Conservation (phyloP, 2,888 invertebrate species). For the Dorcus hopei region DNA sequence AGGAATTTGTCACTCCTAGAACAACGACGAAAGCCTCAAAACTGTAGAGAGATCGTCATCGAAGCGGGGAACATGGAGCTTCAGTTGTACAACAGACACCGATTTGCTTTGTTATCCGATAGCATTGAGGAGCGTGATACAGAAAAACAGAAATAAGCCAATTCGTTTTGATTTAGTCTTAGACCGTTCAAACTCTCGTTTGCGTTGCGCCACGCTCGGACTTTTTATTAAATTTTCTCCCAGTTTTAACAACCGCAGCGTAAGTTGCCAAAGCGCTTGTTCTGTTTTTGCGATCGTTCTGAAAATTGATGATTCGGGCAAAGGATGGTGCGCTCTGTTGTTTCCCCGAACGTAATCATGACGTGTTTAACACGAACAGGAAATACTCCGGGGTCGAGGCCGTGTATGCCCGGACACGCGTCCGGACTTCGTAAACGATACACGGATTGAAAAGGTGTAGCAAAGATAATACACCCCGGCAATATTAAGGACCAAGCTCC, state of each 20-base stretch:
- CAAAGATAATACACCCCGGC: conserved; percentile 26
- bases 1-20: conserved; percentile 50
- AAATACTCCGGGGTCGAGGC: conserved; percentile 25
- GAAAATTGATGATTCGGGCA: conserved; percentile 33
- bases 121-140: too few species aligned
- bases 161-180: too few species aligned
- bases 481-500: conserved; percentile 1
- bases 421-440: conserved; percentile 40
- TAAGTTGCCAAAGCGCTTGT: conserved; percentile 25
- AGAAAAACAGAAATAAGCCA: too few species aligned
- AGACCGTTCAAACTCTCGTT: too few species aligned
- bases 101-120: too few species aligned
- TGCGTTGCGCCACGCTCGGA: neutral
- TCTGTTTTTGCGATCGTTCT: conserved; percentile 28
- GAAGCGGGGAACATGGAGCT: conserved; percentile 7
- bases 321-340: conserved; percentile 25
- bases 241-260: conserved; percentile 25
- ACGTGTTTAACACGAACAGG: conserved; percentile 37
- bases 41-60: conserved; percentile 26
- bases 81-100: neutral
- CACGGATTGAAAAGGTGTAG: conserved; percentile 39
- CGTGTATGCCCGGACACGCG: conserved; percentile 31
- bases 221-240: conserved; percentile 28
- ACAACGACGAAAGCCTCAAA: conserved; percentile 36
- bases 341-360: conserved; percentile 32